Evolutionary conservation across 2,888 invertebrate genomes (phyloP).

Genomic region (Helleia helle): DNA sequence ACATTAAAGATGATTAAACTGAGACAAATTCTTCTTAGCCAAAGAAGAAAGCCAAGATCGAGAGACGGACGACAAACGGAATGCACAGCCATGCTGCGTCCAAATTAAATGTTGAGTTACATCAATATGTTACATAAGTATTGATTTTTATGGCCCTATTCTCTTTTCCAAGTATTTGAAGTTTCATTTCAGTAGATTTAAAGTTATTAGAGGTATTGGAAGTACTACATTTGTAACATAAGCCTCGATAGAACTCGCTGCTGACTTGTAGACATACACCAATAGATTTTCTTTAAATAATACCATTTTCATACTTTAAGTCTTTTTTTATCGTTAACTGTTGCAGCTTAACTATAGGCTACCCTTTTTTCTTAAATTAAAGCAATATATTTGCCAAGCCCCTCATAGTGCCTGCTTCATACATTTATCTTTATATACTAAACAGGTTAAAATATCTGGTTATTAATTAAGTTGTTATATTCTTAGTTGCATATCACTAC

Average conservation of each 20-base stretch:
- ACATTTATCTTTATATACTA: not conserved
- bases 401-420: too few relatives aligned
- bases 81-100: constrained; percentile 43
- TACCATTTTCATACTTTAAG: too few relatives aligned
- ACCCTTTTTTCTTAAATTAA: too few relatives aligned
- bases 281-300: too few relatives aligned
- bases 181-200: constrained; percentile 3
- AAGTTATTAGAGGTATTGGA: not conserved
- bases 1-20: too few relatives aligned
- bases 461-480: constrained; percentile 1
- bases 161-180: constrained; percentile 1
- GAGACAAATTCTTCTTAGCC: constrained; percentile 45
- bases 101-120: constrained; percentile 60
- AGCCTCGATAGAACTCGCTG: not conserved
- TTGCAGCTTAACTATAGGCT: too few relatives aligned
- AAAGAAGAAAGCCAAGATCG: constrained; percentile 59
- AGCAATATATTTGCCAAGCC: too few relatives aligned
- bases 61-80: constrained; percentile 32
- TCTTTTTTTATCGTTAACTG: too few relatives aligned
- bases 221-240: not conserved
- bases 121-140: constrained; percentile 21
- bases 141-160: constrained; percentile 4
- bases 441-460: constrained; percentile 9
- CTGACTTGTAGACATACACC: constrained; percentile 7
- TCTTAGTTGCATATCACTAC: not conserved